Evolutionary conservation across 2,113 vertebrate genomes (phyloP).

Genomic region (Python bivittatus): DNA sequence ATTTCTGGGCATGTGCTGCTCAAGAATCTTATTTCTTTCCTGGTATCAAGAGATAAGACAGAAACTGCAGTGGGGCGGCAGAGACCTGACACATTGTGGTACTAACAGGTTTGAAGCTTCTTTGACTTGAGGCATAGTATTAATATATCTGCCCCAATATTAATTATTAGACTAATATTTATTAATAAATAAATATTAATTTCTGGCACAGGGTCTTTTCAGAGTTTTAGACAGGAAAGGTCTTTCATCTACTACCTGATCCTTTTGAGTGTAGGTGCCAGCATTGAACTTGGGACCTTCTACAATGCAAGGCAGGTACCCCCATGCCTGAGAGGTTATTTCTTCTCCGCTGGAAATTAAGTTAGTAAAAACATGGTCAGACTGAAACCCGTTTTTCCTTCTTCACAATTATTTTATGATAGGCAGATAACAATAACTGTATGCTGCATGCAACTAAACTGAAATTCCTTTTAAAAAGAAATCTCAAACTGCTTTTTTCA

Average conservation of each 20-base stretch:
- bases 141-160: not conserved
- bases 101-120: not conserved
- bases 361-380: too few species aligned
- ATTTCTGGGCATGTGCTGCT: not conserved
- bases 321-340: too few species aligned
- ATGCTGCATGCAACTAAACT: not conserved
- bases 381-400: too few species aligned
- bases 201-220: not conserved
- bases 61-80: not conserved
- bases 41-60: not conserved
- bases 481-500: too few species aligned
- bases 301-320: too few species aligned
- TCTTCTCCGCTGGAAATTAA: too few species aligned
- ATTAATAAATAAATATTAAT: too few species aligned
- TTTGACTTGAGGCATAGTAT: not conserved
- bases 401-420: too few species aligned
- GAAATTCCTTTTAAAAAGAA: not conserved
- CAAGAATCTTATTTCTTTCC: not conserved
- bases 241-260: not conserved
- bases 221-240: not conserved
- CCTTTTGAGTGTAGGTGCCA: not conserved
- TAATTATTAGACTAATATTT: too few species aligned
- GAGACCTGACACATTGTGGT: not conserved
- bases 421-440: too few species aligned
- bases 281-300: too few species aligned